Conservation (phyloP, 2,113 vertebrate species). For the Laticauda laticaudata region DNA sequence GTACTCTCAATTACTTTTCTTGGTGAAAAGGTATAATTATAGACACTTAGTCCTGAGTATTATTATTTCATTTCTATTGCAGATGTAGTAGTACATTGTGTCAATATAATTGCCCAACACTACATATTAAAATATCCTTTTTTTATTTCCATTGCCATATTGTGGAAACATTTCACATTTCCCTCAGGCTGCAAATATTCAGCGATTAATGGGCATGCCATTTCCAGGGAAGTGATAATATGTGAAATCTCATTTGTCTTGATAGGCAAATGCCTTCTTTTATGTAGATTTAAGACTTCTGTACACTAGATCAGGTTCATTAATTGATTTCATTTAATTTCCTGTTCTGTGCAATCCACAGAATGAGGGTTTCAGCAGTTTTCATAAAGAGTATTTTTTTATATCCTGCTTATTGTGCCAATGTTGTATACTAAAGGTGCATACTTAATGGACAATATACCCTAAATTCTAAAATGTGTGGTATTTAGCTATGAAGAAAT, state of each 20-base stretch:
- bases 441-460: not conserved
- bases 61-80: constrained; percentile 13
- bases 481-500: not conserved
- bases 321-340: constrained; percentile 15
- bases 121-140: not conserved
- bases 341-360: not conserved
- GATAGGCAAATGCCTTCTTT: not conserved
- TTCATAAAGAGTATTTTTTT: not conserved
- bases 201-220: not conserved
- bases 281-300: not conserved
- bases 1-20: not conserved
- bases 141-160: not conserved
- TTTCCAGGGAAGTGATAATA: constrained; percentile 12
- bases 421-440: not conserved
- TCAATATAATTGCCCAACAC: not conserved
- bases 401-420: not conserved
- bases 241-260: not conserved
- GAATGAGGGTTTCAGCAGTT: not conserved
- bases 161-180: not conserved
- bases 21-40: not conserved
- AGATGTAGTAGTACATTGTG: not conserved
- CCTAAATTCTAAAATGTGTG: not conserved
- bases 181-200: not conserved
- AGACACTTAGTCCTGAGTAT: not conserved
- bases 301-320: not conserved